Evolutionary conservation across 2,888 invertebrate species (phyloP).

Genomic region (Sussaba pulchella): DNA sequence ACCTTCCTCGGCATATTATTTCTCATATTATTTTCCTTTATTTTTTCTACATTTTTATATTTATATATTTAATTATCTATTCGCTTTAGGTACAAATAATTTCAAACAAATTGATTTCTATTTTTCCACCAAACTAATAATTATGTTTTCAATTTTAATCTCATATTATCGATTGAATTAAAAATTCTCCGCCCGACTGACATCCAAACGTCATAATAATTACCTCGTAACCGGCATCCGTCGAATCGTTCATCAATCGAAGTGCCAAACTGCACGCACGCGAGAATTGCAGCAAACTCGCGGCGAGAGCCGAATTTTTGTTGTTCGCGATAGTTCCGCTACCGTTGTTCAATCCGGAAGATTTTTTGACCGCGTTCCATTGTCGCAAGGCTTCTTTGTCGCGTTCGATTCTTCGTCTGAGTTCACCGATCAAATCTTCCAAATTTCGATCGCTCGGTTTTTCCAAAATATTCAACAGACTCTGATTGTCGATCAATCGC

Average conservation of each 20-base stretch:
- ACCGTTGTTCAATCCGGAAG: constrained; percentile 66
- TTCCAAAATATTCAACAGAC: constrained; percentile 93
- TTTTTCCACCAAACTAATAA: too few species aligned
- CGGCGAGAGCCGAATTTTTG: constrained; percentile 85
- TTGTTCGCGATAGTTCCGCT: constrained; percentile 65
- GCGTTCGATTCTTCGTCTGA: constrained; percentile 93
- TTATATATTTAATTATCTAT: too few species aligned
- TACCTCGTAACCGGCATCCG: constrained; percentile 51
- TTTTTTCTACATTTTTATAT: too few species aligned
- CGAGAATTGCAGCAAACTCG: constrained; percentile 90
- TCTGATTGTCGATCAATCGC: constrained; percentile 96
- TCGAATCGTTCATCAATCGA: constrained; percentile 88
- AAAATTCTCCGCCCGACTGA: too few species aligned
- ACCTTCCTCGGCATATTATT: too few species aligned
- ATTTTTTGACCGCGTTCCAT: constrained; percentile 86
- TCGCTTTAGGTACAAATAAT: too few species aligned
- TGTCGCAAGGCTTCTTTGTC: constrained; percentile 94
- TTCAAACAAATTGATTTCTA: too few species aligned
- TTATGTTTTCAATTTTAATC: too few species aligned
- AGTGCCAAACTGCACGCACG: constrained; percentile 91
- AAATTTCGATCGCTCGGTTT: constrained; percentile 88
- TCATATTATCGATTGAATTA: too few species aligned
- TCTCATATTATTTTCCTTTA: too few species aligned
- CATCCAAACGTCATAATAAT: too few species aligned
- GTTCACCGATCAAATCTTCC: constrained; percentile 90